Conservation (phyloP, 1,140 invertebrate species). For the Tribolium madens region DNA sequence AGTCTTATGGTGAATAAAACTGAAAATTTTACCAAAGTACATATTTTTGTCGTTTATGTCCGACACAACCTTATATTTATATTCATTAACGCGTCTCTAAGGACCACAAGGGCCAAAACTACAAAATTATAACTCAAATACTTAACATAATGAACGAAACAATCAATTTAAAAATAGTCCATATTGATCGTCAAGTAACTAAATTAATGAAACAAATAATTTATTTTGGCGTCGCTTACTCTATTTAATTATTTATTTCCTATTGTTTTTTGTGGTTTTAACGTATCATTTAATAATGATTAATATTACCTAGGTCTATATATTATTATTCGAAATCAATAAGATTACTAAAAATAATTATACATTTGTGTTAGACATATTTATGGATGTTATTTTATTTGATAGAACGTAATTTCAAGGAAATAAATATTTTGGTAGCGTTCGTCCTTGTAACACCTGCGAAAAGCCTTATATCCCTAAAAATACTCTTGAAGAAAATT, state of each 20-base stretch:
- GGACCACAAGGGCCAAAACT: background rate
- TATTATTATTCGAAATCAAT: background rate
- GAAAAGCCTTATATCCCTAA: conserved; percentile 48
- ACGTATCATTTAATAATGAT: background rate
- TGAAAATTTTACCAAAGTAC: background rate
- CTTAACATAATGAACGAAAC: background rate
- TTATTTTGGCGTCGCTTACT: background rate
- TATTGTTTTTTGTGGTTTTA: background rate
- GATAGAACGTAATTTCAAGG: conserved; percentile 2
- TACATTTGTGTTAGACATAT: background rate
- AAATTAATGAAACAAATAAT: background rate
- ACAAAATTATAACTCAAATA: background rate
- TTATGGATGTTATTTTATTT: conserved; percentile 5
- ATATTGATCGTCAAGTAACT: background rate
- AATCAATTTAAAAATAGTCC: background rate
- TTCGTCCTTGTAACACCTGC: conserved; percentile 45
- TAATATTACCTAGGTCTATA: background rate
- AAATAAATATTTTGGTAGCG: conserved; percentile 41
- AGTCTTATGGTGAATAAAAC: background rate
- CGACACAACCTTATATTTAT: background rate
- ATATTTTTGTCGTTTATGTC: background rate
- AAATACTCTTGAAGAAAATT: conserved; percentile 45
- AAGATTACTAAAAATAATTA: background rate
- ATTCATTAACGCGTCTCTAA: background rate
- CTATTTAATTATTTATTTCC: background rate